Percentiles rank a stretch among this genome's conserved stretches.
Conservation (phyloP, 2,797 vertebrate genomes). For the Acanthiza pusilla region DNA sequence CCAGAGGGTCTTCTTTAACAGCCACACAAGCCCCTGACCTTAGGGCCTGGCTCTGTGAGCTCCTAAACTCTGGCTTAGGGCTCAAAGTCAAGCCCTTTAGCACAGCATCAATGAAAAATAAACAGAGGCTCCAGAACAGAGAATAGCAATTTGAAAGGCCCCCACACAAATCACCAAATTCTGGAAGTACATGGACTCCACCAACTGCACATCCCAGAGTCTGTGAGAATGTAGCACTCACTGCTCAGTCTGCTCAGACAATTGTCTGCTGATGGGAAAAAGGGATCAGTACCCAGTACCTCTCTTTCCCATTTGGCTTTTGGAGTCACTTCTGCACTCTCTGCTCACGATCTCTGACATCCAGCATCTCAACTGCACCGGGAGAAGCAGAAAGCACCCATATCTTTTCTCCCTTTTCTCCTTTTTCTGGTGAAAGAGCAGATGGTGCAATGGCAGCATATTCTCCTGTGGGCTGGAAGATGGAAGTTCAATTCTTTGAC, state of each 20-base stretch:
- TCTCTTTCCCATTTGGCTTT: neutral
- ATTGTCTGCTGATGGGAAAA: neutral
- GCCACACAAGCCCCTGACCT: neutral
- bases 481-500: neutral
- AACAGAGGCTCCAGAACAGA: neutral
- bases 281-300: neutral
- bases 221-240: neutral
- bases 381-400: neutral
- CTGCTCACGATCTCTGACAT: neutral
- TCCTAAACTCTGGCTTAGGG: neutral
- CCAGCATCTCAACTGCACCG: neutral
- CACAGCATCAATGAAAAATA: neutral
- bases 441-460: neutral
- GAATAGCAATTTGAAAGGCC: neutral
- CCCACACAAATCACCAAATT: neutral
- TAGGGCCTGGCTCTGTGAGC: neutral
- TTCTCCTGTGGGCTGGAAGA: neutral
- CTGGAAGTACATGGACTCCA: neutral
- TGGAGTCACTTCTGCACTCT: neutral
- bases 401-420: neutral
- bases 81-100: neutral
- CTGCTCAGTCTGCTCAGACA: neutral
- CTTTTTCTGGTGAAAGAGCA: neutral
- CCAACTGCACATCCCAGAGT: neutral
- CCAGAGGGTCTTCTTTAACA: neutral